phyloP scores from a whole-genome alignment of 2,888 invertebrate genomes.

The Agonopterix subpropinquella region DNA sequence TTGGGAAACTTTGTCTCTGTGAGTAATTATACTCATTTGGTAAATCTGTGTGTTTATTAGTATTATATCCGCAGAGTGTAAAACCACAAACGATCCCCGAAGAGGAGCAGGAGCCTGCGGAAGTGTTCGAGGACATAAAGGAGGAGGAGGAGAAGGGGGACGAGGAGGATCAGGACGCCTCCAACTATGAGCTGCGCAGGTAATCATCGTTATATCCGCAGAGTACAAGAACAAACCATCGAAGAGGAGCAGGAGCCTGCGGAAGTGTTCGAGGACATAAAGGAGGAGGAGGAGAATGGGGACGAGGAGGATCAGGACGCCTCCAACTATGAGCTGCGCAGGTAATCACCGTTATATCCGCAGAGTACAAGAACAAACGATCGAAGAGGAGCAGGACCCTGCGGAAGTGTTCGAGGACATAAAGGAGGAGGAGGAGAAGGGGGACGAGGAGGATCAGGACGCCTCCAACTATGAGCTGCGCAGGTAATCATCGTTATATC shows the following conservation, averaged over 20 bases:
- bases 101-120: slow-evolving; percentile 31
- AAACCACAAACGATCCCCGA: slow-evolving; percentile 23
- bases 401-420: slow-evolving; percentile 56
- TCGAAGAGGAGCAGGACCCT: slow-evolving; percentile 26
- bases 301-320: slow-evolving; percentile 25
- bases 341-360: slow-evolving; percentile 20
- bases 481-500: slow-evolving; percentile 20
- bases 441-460: slow-evolving; percentile 23
- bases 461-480: slow-evolving; percentile 30
- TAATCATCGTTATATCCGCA: slow-evolving; percentile 22
- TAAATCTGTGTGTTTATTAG: not conserved
- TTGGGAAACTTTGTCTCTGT: too few relatives aligned
- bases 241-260: slow-evolving; percentile 28
- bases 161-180: slow-evolving; percentile 23
- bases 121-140: slow-evolving; percentile 51
- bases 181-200: slow-evolving; percentile 34
- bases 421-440: slow-evolving; percentile 21
- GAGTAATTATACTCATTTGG: too few relatives aligned
- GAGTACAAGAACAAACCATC: slow-evolving; percentile 22
- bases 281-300: slow-evolving; percentile 21
- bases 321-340: slow-evolving; percentile 29
- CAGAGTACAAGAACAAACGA: slow-evolving; percentile 30
- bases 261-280: slow-evolving; percentile 54
- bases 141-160: slow-evolving; percentile 22
- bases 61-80: slow-evolving; percentile 26